Evolutionary conservation across 2,113 vertebrate species (phyloP), one percentile per base, ranked within the genome.

Genomic region (Hucho hucho): DNA sequence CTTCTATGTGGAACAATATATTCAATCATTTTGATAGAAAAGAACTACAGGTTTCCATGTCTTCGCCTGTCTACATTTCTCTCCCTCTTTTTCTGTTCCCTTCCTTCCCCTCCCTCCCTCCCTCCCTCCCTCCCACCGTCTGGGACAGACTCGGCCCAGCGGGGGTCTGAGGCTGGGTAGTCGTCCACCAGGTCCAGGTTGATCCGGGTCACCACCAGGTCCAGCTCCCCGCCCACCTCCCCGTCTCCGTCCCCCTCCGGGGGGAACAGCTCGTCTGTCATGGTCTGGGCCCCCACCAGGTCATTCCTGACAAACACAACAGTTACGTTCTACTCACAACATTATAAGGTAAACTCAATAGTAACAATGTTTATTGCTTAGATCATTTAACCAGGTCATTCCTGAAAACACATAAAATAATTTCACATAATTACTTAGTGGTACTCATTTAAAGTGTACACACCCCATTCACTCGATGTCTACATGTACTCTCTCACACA

Each of bases 131-230:
- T 2, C 25, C 22, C 83, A 98, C 97, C 97, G 20, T 97, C 96
- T 0, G 96, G 96, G 28, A 98, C 95, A 20, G 98, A 98, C 82
- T 99, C 96, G 0, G 97, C 97, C 98, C 98, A 99, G 68, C 97
- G 94, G 1, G 98, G 98, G 79, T 99, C 98, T 6, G 96, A 97
- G 1, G 97, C 96, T 9, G 98, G 97, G 74, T 96, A 99, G 75
- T 99, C 98, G n/a, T 99, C 97, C 75, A 98, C 89, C 79, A 99
- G 89, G 72, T 98, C 96, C 70, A 95, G 81, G 53, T 97, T 94
- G 80, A 98, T 97, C n/a, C 93, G 95, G 26, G 90, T 94, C 74
- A 98, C 94, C 26, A 95, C 86, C 26, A 47, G 79, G 64, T 99
- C 96, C 69, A 98, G 89, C 28, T 98, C 95, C 46, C 80, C 46